phyloP scores from a whole-genome alignment of 2,888 invertebrate genomes.

The Graphium colonna region DNA sequence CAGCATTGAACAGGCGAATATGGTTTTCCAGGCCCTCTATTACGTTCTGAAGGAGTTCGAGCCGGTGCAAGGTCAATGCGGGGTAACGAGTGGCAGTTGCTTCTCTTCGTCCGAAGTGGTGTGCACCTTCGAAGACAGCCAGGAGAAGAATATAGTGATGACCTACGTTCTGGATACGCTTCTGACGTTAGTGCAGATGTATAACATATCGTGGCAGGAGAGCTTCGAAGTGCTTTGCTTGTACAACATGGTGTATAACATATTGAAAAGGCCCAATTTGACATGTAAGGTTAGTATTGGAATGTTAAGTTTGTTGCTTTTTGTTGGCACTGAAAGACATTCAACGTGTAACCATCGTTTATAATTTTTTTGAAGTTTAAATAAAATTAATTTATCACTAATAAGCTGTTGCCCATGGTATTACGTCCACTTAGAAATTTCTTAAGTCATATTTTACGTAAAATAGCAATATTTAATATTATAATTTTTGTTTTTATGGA shows the following conservation, averaged over 20 bases:
- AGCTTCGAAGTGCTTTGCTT: constrained; percentile 87
- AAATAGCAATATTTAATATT: too few relatives aligned
- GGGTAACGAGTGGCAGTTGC: constrained; percentile 32
- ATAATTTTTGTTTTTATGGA: too few relatives aligned
- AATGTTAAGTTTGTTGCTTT: constrained; percentile 73
- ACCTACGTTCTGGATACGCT: constrained; percentile 84
- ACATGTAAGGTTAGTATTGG: constrained; percentile 54
- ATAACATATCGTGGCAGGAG: constrained; percentile 88
- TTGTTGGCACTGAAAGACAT: too few relatives aligned
- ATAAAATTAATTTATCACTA: too few relatives aligned
- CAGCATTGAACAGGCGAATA: constrained; percentile 81
- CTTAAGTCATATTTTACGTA: too few relatives aligned
- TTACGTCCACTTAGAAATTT: too few relatives aligned
- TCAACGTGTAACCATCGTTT: too few relatives aligned
- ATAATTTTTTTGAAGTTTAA: too few relatives aligned
- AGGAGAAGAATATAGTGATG: constrained; percentile 70
- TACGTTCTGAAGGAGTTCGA: constrained; percentile 80
- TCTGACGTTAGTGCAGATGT: constrained; percentile 82
- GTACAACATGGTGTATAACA: constrained; percentile 57
- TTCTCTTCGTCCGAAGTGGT: constrained; percentile 25
- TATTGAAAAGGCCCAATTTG: constrained; percentile 58
- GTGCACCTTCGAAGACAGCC: constrained; percentile 42
- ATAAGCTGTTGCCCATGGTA: too few relatives aligned
- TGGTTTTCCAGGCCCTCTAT: constrained; percentile 82
- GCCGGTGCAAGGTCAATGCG: constrained; percentile 41